Evolutionary conservation across 1,140 invertebrate species (phyloP).

Genomic region (Uloborus diversus): DNA sequence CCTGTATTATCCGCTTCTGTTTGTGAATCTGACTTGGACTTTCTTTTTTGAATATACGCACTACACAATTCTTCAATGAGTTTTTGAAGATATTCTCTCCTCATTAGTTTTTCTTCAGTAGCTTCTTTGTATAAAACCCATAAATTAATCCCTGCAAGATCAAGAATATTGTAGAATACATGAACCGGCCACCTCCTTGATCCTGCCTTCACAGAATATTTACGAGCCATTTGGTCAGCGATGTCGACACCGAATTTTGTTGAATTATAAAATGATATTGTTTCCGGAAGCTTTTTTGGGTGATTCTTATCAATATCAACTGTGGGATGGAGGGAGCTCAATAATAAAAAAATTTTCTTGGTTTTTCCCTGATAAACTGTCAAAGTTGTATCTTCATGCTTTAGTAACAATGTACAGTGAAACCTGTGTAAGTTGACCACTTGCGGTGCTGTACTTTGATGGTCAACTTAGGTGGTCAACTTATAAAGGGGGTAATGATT

Average conservation of each 20-base stretch:
- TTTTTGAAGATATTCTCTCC: no score
- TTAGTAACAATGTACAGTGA: no score
- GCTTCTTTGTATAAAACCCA: constrained; percentile 1
- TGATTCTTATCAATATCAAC: neutral
- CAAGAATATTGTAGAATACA: constrained; percentile 50
- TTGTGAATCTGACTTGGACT: no score
- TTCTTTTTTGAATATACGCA: no score
- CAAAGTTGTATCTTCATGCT: no score
- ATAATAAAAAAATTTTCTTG: neutral
- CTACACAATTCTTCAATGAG: no score
- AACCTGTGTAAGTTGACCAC: no score
- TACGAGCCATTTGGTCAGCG: constrained; percentile 27
- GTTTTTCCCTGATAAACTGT: neutral
- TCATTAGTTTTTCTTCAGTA: constrained; percentile 3
- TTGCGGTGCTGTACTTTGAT: no score
- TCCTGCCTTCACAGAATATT: constrained; percentile 15
- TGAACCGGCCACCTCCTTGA: constrained; percentile 37
- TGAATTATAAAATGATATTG: constrained; percentile 20
- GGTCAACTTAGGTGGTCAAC: no score
- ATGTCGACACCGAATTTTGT: constrained; percentile 27
- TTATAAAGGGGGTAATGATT: no score
- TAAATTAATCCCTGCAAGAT: neutral
- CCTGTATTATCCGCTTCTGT: no score
- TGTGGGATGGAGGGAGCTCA: neutral
- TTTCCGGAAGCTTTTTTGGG: neutral